These are phyloP conservation scores for Argyrosomus regius DNA, from an alignment of 2,797 vertebrate genomes.

Conservation along the genomic window DNA sequence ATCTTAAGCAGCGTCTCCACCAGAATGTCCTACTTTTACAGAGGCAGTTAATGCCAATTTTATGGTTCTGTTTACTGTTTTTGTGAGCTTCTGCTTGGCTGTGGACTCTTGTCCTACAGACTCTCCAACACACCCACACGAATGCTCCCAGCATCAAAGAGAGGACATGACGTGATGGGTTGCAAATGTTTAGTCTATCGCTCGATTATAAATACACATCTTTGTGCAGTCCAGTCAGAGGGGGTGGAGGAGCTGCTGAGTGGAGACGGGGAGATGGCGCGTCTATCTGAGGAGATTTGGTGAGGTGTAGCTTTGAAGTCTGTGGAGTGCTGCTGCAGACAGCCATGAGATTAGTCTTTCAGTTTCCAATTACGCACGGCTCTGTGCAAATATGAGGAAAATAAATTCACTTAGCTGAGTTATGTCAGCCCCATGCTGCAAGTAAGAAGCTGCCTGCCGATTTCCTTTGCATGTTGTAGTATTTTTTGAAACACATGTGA, in stretches of 20 bases:
- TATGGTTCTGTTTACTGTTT: conserved; percentile 23
- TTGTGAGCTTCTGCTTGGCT: conserved; percentile 2
- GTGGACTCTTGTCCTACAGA: conserved; percentile 23
- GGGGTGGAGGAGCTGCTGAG: conserved; percentile 1
- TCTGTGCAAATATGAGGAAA: conserved; percentile 32
- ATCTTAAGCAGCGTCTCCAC: conserved; percentile 6
- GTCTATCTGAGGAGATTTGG: conserved; percentile 30
- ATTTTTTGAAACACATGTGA: conserved; percentile 7
- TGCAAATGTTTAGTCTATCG: conserved; percentile 35
- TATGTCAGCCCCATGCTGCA: background rate
- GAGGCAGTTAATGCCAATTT: conserved; percentile 1
- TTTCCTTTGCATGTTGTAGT: background rate
- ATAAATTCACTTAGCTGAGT: conserved; percentile 32
- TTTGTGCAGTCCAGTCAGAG: conserved; percentile 2
- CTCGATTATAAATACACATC: conserved; percentile 35
- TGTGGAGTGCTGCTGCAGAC: conserved; percentile 44
- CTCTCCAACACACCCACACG: conserved; percentile 16
- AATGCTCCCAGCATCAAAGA: background rate
- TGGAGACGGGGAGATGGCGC: background rate
- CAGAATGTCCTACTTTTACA: conserved; percentile 10
- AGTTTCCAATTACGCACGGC: conserved; percentile 44
- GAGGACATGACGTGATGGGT: conserved; percentile 34
- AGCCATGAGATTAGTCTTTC: conserved; percentile 45
- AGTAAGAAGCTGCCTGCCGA: background rate
- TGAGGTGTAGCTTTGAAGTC: conserved; percentile 58